A percentile compares a stretch with the other conserved stretches of the same genome.
Conservation (phyloP, 1,140 invertebrate genomes). For the Neodiprion pinetum region DNA sequence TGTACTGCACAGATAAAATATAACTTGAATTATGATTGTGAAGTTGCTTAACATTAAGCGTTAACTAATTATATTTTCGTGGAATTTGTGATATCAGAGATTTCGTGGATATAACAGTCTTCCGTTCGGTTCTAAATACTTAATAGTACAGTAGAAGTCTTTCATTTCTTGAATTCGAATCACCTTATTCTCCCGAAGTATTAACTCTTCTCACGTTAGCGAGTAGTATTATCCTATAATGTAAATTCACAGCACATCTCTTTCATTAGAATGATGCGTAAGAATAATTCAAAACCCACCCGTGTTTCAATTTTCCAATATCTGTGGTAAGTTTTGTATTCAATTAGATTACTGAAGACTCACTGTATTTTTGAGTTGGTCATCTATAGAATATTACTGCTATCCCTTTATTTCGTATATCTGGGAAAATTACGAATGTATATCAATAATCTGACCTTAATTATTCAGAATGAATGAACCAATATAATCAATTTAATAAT, state of each 20-base stretch:
- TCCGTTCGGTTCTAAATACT: background rate
- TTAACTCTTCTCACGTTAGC: background rate
- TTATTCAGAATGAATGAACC: too few species aligned
- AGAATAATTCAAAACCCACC: background rate
- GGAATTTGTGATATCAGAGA: background rate
- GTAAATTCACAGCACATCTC: background rate
- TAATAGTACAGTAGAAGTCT: background rate
- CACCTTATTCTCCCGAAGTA: background rate
- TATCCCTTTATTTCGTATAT: background rate
- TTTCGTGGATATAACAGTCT: background rate
- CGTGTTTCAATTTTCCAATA: background rate
- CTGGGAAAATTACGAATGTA: background rate
- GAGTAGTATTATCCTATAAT: background rate
- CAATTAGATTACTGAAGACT: background rate
- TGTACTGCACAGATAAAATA: background rate
- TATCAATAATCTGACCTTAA: background rate
- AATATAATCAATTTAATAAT: too few species aligned
- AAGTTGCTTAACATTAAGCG: background rate
- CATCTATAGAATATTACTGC: background rate
- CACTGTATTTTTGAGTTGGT: background rate
- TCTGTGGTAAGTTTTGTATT: too few species aligned
- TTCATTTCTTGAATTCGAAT: background rate
- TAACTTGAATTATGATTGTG: background rate
- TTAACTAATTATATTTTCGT: background rate
- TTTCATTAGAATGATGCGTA: background rate